Evolutionary conservation across 2,888 invertebrate species (phyloP).

Genomic region (Glyphotaelius pellucidus): DNA sequence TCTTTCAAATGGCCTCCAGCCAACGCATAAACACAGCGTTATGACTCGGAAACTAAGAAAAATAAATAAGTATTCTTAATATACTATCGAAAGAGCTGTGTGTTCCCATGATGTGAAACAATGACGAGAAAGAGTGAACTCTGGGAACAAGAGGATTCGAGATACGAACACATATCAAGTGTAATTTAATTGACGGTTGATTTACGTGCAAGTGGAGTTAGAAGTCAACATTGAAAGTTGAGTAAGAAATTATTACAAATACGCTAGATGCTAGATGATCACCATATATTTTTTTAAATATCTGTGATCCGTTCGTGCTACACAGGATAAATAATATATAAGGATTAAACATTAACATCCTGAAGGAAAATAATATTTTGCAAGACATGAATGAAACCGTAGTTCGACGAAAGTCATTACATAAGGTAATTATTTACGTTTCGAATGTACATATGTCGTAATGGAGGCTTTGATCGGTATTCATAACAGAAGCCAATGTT

Average conservation of each 20-base stretch:
- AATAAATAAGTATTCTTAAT: not conserved
- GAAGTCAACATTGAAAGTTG: not conserved
- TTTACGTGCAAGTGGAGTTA: not conserved
- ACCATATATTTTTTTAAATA: not conserved
- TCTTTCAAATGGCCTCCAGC: not conserved
- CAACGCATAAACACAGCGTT: constrained; percentile 2
- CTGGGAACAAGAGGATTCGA: not conserved
- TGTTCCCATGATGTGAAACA: not conserved
- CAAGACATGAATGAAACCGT: not conserved
- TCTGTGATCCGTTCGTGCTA: not conserved
- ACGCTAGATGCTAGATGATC: not conserved
- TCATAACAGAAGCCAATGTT: not conserved
- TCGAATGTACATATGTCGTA: not conserved
- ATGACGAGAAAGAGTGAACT: not conserved
- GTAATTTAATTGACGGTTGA: not conserved
- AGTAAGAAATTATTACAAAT: not conserved
- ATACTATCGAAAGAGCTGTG: not conserved
- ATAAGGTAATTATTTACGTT: not conserved
- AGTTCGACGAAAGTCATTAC: not conserved
- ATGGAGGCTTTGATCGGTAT: not conserved
- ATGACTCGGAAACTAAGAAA: not conserved
- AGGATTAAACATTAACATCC: too few species aligned
- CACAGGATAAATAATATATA: too few species aligned
- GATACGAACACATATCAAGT: not conserved
- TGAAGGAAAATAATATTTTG: not conserved